Percentiles rank a stretch among this genome's conserved stretches.
Evolutionary conservation across 2,888 invertebrate genomes (phyloP).

Genomic region (Oscheius onirici): DNA sequence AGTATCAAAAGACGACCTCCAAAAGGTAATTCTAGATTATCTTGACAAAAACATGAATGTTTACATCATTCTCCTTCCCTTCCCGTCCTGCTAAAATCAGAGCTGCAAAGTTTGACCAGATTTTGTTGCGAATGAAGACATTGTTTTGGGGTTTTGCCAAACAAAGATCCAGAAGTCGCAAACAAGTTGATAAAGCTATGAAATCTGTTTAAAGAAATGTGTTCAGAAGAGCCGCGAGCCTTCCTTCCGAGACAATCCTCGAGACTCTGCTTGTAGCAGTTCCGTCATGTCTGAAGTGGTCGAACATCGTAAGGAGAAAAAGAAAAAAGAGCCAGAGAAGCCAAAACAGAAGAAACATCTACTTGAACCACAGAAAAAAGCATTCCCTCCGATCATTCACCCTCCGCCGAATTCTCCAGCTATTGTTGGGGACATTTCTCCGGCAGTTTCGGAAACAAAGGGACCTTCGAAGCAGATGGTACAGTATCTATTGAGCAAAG

Average conservation of each 20-base stretch:
- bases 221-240: conserved; percentile 8
- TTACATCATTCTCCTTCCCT: no score
- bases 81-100: no score
- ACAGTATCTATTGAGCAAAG: no score
- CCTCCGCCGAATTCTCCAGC: conserved; percentile 29
- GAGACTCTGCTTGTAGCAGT: not conserved
- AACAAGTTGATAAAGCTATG: no score
- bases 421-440: conserved; percentile 8
- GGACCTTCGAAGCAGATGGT: not conserved
- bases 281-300: not conserved
- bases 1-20: not conserved
- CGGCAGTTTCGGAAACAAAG: not conserved
- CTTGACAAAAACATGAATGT: no score
- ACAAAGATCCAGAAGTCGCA: no score
- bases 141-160: no score
- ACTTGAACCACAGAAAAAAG: not conserved
- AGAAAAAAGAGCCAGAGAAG: conserved; percentile 11
- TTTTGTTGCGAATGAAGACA: no score
- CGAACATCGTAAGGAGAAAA: not conserved
- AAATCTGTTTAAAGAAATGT: no score
- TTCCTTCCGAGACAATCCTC: not conserved
- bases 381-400: not conserved
- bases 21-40: no score
- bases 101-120: no score
- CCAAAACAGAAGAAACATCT: not conserved